A percentile compares a stretch with the other conserved stretches of the same genome.
Conservation (phyloP, 2,113 vertebrate species). For the Thymallus thymallus region DNA sequence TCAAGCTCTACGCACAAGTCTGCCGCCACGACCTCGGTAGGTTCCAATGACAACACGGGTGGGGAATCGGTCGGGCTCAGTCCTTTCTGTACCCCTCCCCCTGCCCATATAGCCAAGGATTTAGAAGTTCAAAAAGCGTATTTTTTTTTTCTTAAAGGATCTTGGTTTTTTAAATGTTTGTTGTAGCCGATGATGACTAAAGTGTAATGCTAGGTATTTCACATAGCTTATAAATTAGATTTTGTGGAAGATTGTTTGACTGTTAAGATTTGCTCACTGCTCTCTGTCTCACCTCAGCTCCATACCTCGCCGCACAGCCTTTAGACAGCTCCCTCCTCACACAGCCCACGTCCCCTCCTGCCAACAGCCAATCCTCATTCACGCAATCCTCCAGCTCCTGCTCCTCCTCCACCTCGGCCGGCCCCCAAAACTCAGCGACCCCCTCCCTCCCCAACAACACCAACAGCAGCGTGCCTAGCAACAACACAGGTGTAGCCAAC, state of each 20-base stretch:
- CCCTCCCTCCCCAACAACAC: constrained; percentile 72
- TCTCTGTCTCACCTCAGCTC: constrained; percentile 77
- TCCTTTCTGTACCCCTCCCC: background rate
- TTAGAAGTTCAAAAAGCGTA: too few species aligned
- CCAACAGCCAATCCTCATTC: constrained; percentile 77
- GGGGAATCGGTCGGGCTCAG: background rate
- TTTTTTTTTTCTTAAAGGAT: too few species aligned
- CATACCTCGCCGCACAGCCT: constrained; percentile 93
- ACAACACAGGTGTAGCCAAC: constrained; percentile 76
- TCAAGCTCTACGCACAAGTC: constrained; percentile 97
- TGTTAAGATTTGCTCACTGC: constrained; percentile 38
- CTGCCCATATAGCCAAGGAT: background rate
- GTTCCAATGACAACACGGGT: background rate
- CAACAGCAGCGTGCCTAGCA: constrained; percentile 68
- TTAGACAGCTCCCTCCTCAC: constrained; percentile 89
- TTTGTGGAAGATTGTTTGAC: too few species aligned
- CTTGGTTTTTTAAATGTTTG: too few species aligned
- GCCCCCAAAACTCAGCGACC: constrained; percentile 74
- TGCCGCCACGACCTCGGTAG: constrained; percentile 95
- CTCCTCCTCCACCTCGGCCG: constrained; percentile 63
- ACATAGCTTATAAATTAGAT: too few species aligned
- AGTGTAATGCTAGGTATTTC: too few species aligned
- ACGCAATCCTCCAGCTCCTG: constrained; percentile 73
- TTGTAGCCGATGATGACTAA: too few species aligned
- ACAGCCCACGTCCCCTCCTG: constrained; percentile 81